Evolutionary conservation across 2,888 invertebrate species (phyloP), one percentile per base, ranked within the genome.

Genomic region (Eulithis testata): DNA sequence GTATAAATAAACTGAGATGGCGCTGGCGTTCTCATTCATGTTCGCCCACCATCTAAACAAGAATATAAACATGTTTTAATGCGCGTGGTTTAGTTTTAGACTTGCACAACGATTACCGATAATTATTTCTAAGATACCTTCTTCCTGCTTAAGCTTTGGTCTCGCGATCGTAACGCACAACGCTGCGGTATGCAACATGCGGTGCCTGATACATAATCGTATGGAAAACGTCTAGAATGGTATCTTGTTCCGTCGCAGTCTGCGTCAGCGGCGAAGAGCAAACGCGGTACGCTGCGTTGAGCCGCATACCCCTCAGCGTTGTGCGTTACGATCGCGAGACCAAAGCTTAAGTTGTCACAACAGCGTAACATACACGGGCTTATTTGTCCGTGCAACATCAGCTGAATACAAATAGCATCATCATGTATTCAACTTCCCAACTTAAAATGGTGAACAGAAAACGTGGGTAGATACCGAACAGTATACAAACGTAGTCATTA

Each of bases 1-100:
- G 40, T 59, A 59, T 49, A 52, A 63, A 63, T 66, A 66, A 66
- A 63, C 66, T 14, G 52, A 43, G n/a, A 66, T 60, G 47, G 63
- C 51, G 66, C 59, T 56, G 49, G 21, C 51, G 66, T 57, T 60
- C 49, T 36, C 58, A 66, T 67, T 63, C 63, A 66, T 43, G 12
- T 51, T 52, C 65, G 60, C 63, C 53, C 60, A 60, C 63, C 11
- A 62, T 57, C 40, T 64, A 57, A 59, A 62, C 55, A 44, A 49
- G 9, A 44, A 37, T 54, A 51, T 45, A 66, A 12, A 21, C 12
- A 55, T 37, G 21, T 45, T n/a, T 53, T 55, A 53, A 49, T 44
- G 31, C n/a, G 6, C 49, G 6, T 37, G 43, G 36, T 53, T 59
- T 55, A 21, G 43, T 31, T 54, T 60, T 31, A 44, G 11, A 21